Evolutionary conservation across 2,888 invertebrate genomes (phyloP).

Genomic region (Nematopogon swammerdamellus): DNA sequence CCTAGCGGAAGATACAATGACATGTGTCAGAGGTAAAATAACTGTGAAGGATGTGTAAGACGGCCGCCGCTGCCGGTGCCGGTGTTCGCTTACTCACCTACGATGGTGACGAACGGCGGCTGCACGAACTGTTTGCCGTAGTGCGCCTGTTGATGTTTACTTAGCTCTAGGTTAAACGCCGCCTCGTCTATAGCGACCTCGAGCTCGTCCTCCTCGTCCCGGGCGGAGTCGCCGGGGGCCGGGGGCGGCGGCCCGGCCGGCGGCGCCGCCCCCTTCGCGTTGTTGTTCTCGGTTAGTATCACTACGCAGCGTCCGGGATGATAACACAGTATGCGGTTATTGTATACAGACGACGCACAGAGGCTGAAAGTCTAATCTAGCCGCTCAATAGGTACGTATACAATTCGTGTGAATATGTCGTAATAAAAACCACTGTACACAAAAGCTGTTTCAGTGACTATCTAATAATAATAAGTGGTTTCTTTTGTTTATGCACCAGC

Average conservation of each 20-base stretch:
- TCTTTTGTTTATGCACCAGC: too few species aligned
- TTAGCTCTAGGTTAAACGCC: conserved; percentile 69
- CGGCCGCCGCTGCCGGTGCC: too few species aligned
- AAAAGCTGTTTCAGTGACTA: too few species aligned
- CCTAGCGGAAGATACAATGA: too few species aligned
- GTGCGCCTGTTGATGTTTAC: conserved; percentile 67
- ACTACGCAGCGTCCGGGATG: conserved; percentile 36
- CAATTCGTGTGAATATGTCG: too few species aligned
- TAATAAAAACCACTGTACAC: too few species aligned
- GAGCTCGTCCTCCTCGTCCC: conserved; percentile 21
- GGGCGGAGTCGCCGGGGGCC: conserved; percentile 40
- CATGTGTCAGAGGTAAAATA: too few species aligned
- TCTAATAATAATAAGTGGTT: too few species aligned
- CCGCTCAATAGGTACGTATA: too few species aligned
- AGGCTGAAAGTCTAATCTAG: too few species aligned
- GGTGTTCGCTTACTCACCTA: too few species aligned
- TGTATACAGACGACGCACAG: not conserved
- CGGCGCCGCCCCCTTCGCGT: conserved; percentile 34
- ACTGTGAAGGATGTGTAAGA: too few species aligned
- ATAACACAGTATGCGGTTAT: not conserved
- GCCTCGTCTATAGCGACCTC: conserved; percentile 38
- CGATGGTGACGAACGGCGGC: conserved; percentile 30
- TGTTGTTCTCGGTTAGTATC: conserved; percentile 32
- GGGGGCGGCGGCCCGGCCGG: conserved; percentile 45
- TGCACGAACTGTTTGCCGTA: conserved; percentile 68